phyloP scores from a whole-genome alignment of 2,113 vertebrate species.

The Eleginops maclovinus region DNA sequence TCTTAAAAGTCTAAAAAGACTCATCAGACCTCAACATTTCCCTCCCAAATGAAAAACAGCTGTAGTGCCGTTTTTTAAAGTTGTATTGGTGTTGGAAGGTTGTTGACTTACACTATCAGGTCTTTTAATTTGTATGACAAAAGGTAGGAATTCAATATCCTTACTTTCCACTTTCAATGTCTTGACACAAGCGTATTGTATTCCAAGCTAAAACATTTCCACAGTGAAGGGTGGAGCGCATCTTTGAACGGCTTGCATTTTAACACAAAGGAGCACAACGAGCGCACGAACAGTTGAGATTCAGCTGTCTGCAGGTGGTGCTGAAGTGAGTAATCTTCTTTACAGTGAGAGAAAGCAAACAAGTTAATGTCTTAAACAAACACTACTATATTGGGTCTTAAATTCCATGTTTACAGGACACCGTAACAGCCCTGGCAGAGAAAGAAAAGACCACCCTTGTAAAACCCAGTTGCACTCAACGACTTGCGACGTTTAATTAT shows the following conservation, averaged over 20 bases:
- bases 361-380: constrained; percentile 36
- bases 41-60: neutral
- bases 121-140: constrained; percentile 55
- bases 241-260: constrained; percentile 29
- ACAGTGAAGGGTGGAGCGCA: constrained; percentile 14
- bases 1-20: too few relatives aligned
- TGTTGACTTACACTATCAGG: neutral
- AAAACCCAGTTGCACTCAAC: neutral
- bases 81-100: neutral
- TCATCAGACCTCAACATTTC: neutral
- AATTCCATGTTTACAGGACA: constrained; percentile 10
- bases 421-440: neutral
- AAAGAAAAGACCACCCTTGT: constrained; percentile 2
- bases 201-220: constrained; percentile 16
- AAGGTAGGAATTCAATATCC: constrained; percentile 4
- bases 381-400: constrained; percentile 17
- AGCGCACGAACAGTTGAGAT: neutral
- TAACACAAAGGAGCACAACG: constrained; percentile 32
- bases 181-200: neutral
- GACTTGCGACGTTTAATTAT: constrained; percentile 19
- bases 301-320: constrained; percentile 14
- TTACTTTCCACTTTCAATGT: constrained; percentile 47
- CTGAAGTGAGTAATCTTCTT: constrained; percentile 16
- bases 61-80: neutral
- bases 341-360: constrained; percentile 12